These are phyloP conservation scores for Chrysolina americana DNA, from an alignment of 2,888 invertebrate species.

Conservation along the genomic window DNA sequence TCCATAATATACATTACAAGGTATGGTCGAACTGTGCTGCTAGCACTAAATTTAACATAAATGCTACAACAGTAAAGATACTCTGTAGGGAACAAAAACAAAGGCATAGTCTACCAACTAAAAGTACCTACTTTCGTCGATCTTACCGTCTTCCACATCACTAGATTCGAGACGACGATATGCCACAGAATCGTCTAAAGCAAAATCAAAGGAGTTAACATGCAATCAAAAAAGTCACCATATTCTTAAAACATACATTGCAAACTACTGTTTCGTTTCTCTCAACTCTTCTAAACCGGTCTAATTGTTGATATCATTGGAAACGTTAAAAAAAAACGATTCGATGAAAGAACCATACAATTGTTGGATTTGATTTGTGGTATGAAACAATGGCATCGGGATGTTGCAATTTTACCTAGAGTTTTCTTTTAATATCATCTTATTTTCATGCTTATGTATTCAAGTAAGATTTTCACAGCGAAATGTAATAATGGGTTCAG, in stretches of 20 bases:
- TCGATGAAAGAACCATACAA: too few relatives aligned
- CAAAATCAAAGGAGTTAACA: constrained; percentile 41
- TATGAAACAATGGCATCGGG: too few relatives aligned
- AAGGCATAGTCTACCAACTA: constrained; percentile 1
- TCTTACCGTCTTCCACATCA: constrained; percentile 61
- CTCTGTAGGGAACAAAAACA: neutral
- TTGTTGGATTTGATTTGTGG: too few relatives aligned
- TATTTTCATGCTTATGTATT: too few relatives aligned
- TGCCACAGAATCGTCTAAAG: constrained; percentile 59
- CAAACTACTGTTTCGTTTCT: neutral
- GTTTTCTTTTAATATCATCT: too few relatives aligned
- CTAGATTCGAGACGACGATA: constrained; percentile 60
- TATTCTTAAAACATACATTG: constrained; percentile 2
- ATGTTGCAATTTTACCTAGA: too few relatives aligned
- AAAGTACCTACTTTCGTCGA: constrained; percentile 13
- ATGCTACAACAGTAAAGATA: neutral
- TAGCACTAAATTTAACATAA: neutral
- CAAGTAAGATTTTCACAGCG: too few relatives aligned
- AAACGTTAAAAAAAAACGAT: too few relatives aligned
- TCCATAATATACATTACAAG: neutral
- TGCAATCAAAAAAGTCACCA: constrained; percentile 25
- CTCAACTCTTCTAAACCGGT: too few relatives aligned
- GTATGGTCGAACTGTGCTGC: neutral
- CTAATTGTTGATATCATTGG: too few relatives aligned
- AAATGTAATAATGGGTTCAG: too few relatives aligned